A percentile compares a stretch with the other conserved stretches of the same genome.
These are phyloP conservation scores for Halyomorpha halys DNA, from an alignment of 1,140 invertebrate genomes.

Conservation along the genomic window DNA sequence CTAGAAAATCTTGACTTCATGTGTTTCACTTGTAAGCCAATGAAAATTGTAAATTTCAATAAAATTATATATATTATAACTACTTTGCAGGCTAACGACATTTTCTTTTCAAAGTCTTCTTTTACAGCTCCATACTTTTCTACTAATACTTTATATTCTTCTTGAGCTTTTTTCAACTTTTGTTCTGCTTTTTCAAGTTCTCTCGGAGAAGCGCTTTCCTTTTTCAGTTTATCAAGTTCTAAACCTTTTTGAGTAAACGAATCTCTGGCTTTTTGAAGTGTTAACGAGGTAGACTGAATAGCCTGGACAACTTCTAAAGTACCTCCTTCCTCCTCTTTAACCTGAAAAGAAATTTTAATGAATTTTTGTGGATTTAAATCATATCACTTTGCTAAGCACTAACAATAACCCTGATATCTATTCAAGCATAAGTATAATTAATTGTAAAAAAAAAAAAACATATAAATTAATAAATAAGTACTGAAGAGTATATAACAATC, in stretches of 20 bases:
- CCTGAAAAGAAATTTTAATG: conserved; percentile 38
- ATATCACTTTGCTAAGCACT: too few species aligned
- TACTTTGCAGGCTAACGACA: conserved; percentile 83
- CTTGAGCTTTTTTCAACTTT: conserved; percentile 85
- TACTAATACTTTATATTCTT: conserved; percentile 79
- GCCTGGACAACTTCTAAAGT: conserved; percentile 80
- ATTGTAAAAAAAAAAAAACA: too few species aligned
- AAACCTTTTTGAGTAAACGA: conserved; percentile 68
- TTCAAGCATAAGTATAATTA: too few species aligned
- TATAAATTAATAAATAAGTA: too few species aligned
- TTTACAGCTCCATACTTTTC: conserved; percentile 81
- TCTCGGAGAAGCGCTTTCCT: conserved; percentile 80
- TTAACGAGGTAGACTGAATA: conserved; percentile 76
- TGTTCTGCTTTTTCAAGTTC: conserved; percentile 87
- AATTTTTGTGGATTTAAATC: not conserved
- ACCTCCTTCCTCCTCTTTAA: conserved; percentile 86
- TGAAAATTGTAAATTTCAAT: too few species aligned
- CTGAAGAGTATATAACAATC: too few species aligned
- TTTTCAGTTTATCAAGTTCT: conserved; percentile 78
- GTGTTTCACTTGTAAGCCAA: too few species aligned
- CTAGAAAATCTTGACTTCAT: too few species aligned
- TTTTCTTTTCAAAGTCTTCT: conserved; percentile 88
- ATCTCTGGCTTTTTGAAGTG: conserved; percentile 83
- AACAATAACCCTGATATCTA: too few species aligned
- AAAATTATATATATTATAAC: too few species aligned